Conservation (phyloP, 2,113 vertebrate species). For the Cyprinus carpio region DNA sequence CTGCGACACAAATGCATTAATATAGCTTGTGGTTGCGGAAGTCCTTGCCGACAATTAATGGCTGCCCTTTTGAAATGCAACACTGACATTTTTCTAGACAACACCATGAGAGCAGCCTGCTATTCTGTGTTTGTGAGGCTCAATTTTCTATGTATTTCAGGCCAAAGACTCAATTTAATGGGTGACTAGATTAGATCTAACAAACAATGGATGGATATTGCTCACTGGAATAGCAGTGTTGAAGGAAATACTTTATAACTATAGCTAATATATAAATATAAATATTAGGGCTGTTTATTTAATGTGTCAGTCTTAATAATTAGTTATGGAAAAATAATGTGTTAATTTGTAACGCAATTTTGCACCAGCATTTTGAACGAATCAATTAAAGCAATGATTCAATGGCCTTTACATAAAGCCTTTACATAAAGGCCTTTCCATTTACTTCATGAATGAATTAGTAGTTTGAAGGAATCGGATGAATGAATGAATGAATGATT, state of each 20-base stretch:
- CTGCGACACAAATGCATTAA: not conserved
- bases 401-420: too few relatives aligned
- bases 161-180: constrained; percentile 23
- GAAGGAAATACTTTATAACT: not conserved
- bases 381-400: too few relatives aligned
- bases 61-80: constrained; percentile 42
- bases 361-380: too few relatives aligned
- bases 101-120: constrained; percentile 14
- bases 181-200: not conserved
- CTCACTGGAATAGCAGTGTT: not conserved
- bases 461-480: too few relatives aligned
- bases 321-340: too few relatives aligned
- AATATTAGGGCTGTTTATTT: not conserved
- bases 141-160: not conserved
- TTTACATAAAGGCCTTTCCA: too few relatives aligned
- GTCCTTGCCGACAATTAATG: constrained; percentile 23
- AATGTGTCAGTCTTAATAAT: too few relatives aligned
- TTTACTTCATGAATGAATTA: too few relatives aligned
- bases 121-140: not conserved
- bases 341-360: too few relatives aligned
- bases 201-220: not conserved
- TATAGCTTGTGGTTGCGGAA: not conserved
- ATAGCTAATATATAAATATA: not conserved
- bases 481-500: too few relatives aligned
- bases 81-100: constrained; percentile 28